Percentiles rank a stretch among this genome's conserved stretches.
phyloP scores from a whole-genome alignment of 1,140 invertebrate genomes.

The Proctacanthus coquilletti region DNA sequence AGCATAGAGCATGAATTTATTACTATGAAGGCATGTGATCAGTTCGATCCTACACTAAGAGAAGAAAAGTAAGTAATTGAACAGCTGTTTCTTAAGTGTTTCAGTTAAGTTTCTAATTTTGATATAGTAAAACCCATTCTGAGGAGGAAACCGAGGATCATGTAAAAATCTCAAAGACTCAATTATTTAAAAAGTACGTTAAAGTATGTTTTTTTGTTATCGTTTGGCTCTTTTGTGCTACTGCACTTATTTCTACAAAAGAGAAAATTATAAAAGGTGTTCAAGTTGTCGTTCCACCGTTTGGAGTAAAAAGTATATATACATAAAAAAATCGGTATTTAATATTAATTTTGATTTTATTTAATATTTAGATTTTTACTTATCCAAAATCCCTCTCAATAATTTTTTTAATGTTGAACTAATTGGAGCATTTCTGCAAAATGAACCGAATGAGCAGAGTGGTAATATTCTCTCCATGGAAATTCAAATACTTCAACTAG shows the following conservation, averaged over 20 bases:
- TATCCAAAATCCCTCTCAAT: neutral
- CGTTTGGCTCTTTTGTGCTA: neutral
- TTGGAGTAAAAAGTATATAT: neutral
- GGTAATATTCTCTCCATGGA: constrained; percentile 13
- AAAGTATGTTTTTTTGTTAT: constrained; percentile 1
- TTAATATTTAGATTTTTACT: neutral
- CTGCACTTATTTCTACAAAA: neutral
- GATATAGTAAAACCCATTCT: neutral
- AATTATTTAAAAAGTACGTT: neutral
- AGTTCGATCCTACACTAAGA: too few relatives aligned
- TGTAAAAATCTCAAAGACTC: neutral
- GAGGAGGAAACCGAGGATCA: too few relatives aligned
- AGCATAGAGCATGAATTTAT: too few relatives aligned
- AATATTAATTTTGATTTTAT: neutral
- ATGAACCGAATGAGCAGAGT: neutral
- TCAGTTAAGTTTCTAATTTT: neutral
- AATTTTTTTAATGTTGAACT: neutral
- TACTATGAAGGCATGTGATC: too few relatives aligned
- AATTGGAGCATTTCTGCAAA: neutral
- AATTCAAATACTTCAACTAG: too few relatives aligned
- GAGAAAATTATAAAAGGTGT: constrained; percentile 1
- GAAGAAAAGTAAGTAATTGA: constrained; percentile 10
- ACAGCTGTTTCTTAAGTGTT: neutral
- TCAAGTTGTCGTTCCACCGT: neutral
- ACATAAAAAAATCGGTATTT: neutral